Conservation (phyloP, 30 jellyfish, hydroid and myxozoan species). For the Pseudorhiza aurosa region DNA sequence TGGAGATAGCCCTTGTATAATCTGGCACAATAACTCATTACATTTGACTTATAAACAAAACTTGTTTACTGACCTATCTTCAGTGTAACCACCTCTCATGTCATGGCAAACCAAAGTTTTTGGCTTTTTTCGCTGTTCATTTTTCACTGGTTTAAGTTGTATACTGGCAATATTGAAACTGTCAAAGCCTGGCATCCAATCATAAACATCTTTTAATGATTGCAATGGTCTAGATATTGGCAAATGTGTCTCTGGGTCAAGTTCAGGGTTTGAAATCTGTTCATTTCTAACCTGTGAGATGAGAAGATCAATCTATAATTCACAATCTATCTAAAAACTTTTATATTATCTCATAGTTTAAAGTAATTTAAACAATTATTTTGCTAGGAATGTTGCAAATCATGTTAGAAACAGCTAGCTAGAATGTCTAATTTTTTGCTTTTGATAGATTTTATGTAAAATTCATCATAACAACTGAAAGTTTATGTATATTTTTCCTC, state of each 20-base stretch:
- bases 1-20: too few species aligned
- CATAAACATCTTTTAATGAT: constrained; percentile 37
- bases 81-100: constrained; percentile 92
- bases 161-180: constrained; percentile 61
- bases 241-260: constrained; percentile 33
- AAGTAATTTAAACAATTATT: too few species aligned
- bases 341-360: too few species aligned
- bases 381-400: too few species aligned
- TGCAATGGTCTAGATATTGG: constrained; percentile 76
- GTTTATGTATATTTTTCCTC: too few species aligned
- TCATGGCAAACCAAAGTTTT: constrained; percentile 95
- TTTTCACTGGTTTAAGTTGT: constrained; percentile 16
- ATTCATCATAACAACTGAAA: too few species aligned
- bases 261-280: neutral
- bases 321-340: too few species aligned
- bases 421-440: too few species aligned
- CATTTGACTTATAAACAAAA: neutral
- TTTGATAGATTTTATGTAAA: too few species aligned
- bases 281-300: neutral
- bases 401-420: too few species aligned
- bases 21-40: too few species aligned
- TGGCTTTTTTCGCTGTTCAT: constrained; percentile 44
- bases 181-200: constrained; percentile 86
- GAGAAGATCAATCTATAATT: too few species aligned
- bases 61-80: constrained; percentile 71